Percentiles rank a stretch among this genome's conserved stretches.
Evolutionary conservation across 2,113 vertebrate species (phyloP).

Genomic region (Ceyx cyanopectus): DNA sequence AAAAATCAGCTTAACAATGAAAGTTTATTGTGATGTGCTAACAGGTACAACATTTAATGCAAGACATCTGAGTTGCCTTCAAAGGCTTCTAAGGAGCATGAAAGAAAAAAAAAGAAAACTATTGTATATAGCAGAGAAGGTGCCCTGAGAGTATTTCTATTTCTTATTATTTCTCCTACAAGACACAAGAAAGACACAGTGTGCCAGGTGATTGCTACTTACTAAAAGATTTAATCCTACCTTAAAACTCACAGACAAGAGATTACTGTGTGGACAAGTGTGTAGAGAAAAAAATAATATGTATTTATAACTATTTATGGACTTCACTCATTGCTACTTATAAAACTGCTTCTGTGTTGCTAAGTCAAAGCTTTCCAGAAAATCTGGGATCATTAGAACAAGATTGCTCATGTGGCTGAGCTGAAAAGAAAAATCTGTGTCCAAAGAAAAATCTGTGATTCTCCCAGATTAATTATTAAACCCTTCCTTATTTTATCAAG

Average conservation of each 20-base stretch:
- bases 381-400: neutral
- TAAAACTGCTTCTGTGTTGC: neutral
- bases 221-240: neutral
- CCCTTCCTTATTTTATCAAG: slow-evolving; percentile 6
- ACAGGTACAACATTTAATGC: neutral
- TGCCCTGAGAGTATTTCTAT: neutral
- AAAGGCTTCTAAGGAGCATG: neutral
- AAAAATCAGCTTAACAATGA: neutral
- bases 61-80: neutral
- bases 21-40: neutral
- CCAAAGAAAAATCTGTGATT: slow-evolving; percentile 38
- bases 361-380: neutral
- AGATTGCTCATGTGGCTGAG: neutral
- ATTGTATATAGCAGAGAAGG: neutral
- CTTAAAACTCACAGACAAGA: neutral
- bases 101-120: neutral
- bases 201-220: neutral
- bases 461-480: slow-evolving; percentile 42
- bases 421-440: neutral
- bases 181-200: neutral
- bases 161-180: neutral
- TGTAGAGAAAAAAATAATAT: neutral
- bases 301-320: neutral
- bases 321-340: neutral
- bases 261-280: neutral